Evolutionary conservation across 1,140 invertebrate species (phyloP), one percentile per base, ranked within the genome.

Genomic region (Drosophila equinoxialis): DNA sequence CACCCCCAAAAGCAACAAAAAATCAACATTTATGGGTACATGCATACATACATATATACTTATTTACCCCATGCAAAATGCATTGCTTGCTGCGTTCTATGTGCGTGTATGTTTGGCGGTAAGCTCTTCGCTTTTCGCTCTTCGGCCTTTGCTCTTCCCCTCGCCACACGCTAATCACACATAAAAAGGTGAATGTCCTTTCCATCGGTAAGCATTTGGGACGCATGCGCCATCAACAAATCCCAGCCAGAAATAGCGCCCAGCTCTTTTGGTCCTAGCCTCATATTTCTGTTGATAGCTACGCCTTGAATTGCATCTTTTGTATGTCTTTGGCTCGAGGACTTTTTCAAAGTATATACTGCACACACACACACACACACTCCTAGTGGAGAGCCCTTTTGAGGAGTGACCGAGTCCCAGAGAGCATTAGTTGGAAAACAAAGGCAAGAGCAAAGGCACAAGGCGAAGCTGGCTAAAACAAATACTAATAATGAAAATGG

Each of bases 151-250:
- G 8, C 8, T 7, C 17, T 4, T 20, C 17, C 7, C 45, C 14
- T 20, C 1, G 7, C 17, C 45, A 48, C 7, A 3, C 20, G 8
- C 14, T 51, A 14, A 51, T 51, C 20, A 51, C 20, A 51, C 33
- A 59, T 41, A 48, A 45, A 65, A 65, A 65, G 63, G 63, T 65
- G 63, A 65, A 65, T 51, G 63, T 65, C 63, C 63, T 65, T 65
- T 65, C 42, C 17, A 51, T 51, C 45, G 45, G n/a, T 17, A 51
- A 17, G 45, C 48, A 37, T 48, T 54, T 65, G 30, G 17, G 20
- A 54, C 63, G 63, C 63, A 65, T 65, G 63, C 63, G 63, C 63
- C 23, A 26, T 41, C 1, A 63, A 63, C 13, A 30, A 59, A 59
- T 59, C 57, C 57, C 57, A 59, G 57, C 57, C 57, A 59, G 57